A percentile compares a stretch with the other conserved stretches of the same genome.
Conservation (phyloP, 2,888 invertebrate genomes). For the Limenitis camilla region DNA sequence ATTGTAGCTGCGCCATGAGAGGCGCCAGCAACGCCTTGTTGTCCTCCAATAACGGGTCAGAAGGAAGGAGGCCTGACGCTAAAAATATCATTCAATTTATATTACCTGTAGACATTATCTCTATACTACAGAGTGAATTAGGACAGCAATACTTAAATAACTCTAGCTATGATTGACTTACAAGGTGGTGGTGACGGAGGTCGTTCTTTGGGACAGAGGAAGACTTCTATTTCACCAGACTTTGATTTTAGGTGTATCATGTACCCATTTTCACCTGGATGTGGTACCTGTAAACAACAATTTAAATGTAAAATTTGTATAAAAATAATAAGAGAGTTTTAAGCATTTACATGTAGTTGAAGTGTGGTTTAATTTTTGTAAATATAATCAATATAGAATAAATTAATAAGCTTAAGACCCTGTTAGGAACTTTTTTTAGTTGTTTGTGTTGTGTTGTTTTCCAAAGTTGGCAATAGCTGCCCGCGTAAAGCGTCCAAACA, state of each 20-base stretch:
- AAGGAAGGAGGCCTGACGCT: conserved; percentile 41
- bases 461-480: too few relatives aligned
- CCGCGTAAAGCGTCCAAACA: too few relatives aligned
- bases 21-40: conserved; percentile 73
- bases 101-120: neutral
- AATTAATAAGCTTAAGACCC: too few relatives aligned
- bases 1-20: conserved; percentile 68
- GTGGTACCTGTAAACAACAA: conserved; percentile 72
- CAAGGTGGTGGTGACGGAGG: conserved; percentile 56
- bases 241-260: conserved; percentile 93
- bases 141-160: neutral
- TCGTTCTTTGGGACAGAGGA: conserved; percentile 90
- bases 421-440: too few relatives aligned
- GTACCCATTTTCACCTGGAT: conserved; percentile 77
- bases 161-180: conserved; percentile 33
- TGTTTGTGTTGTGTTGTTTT: too few relatives aligned
- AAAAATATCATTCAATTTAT: conserved; percentile 10
- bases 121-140: too few relatives aligned
- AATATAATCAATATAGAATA: too few relatives aligned
- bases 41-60: conserved; percentile 78
- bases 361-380: too few relatives aligned
- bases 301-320: neutral
- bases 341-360: too few relatives aligned
- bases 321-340: too few relatives aligned
- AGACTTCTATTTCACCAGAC: conserved; percentile 95